Conservation (phyloP, 2,113 vertebrate genomes). For the Isichthys henryi region DNA sequence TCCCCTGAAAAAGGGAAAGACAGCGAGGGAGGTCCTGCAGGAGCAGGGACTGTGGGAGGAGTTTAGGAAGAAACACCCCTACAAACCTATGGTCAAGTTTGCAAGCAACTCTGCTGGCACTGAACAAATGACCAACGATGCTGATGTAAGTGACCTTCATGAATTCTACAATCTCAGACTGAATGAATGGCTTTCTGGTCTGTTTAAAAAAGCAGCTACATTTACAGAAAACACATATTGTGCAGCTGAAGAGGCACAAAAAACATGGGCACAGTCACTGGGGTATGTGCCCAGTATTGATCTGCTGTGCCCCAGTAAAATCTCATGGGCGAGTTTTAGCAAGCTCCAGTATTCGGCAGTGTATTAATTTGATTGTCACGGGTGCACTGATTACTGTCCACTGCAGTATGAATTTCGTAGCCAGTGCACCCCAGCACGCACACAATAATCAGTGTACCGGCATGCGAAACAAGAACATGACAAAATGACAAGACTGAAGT, state of each 20-base stretch:
- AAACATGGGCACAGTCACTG: neutral
- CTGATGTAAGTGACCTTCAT: neutral
- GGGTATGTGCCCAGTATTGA: neutral
- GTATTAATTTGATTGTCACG: neutral
- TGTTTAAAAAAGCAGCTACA: neutral
- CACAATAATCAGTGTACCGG: too few species aligned
- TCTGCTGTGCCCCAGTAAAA: neutral
- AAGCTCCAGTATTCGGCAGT: neutral
- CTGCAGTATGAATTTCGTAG: neutral
- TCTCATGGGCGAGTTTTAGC: neutral
- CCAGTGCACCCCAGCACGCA: neutral
- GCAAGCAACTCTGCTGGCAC: neutral
- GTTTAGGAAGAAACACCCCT: slow-evolving; percentile 34
- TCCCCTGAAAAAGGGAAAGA: slow-evolving; percentile 55
- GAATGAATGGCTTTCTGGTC: neutral
- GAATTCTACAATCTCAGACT: neutral
- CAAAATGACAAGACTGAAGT: too few species aligned
- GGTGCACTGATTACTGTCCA: too few species aligned
- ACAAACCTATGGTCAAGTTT: slow-evolving; percentile 31
- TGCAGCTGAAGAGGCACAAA: neutral
- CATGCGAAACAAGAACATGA: too few species aligned
- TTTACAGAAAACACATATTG: neutral
- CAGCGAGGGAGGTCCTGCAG: slow-evolving; percentile 42
- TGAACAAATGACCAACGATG: neutral
- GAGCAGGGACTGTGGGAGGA: slow-evolving; percentile 44